phyloP scores from a whole-genome alignment of 2,113 vertebrate species.

The Lucifuga dentata region DNA sequence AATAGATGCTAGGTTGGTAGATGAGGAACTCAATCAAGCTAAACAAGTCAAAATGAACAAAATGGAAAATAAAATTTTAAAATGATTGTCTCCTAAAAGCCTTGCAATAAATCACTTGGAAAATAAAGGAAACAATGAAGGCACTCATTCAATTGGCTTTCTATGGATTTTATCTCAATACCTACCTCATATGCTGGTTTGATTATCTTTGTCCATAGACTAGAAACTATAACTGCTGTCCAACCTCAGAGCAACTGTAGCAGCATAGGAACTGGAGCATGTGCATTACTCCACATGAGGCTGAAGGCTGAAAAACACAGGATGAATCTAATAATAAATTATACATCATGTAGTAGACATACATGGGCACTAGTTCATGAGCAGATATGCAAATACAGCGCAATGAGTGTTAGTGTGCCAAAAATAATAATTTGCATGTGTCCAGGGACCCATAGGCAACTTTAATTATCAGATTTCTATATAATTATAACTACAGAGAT shows the following conservation, averaged over 20 bases:
- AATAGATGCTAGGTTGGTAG: not conserved
- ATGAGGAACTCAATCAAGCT: not conserved
- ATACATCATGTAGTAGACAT: not conserved
- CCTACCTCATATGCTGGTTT: slow-evolving; percentile 33
- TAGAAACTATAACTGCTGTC: slow-evolving; percentile 28
- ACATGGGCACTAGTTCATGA: slow-evolving; percentile 23
- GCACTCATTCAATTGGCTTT: not conserved
- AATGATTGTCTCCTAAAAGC: not conserved
- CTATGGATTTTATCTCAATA: not conserved
- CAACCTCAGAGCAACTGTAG: slow-evolving; percentile 42
- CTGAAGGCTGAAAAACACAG: slow-evolving; percentile 25
- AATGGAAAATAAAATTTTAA: too few relatives aligned
- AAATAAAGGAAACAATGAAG: not conserved
- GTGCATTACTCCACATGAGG: slow-evolving; percentile 49
- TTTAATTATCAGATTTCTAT: too few relatives aligned
- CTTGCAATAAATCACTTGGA: not conserved
- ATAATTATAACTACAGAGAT: too few relatives aligned
- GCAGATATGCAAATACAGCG: slow-evolving; percentile 49
- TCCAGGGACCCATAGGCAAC: too few relatives aligned
- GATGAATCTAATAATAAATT: slow-evolving; percentile 38
- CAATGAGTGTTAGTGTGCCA: slow-evolving; percentile 53
- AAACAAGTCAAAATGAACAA: too few relatives aligned
- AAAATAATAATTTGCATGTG: too few relatives aligned
- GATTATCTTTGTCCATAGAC: slow-evolving; percentile 36
- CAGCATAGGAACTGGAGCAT: slow-evolving; percentile 49